Evolutionary conservation across 2,797 vertebrate species (phyloP).

Genomic region (Lerista edwardsae): DNA sequence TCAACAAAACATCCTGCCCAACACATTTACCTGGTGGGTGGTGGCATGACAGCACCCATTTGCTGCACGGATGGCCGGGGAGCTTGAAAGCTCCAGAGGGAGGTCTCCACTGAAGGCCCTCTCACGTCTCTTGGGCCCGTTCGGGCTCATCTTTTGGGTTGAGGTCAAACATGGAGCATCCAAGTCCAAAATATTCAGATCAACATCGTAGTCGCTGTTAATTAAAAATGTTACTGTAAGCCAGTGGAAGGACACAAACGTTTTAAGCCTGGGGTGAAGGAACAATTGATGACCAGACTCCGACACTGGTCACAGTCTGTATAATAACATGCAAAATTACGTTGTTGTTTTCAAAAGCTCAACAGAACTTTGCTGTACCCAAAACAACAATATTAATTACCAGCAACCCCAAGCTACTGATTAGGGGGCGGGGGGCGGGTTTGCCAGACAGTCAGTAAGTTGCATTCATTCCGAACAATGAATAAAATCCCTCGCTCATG

Average conservation of each 20-base stretch:
- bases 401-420: neutral
- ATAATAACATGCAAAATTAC: neutral
- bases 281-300: neutral
- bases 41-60: constrained; percentile 14
- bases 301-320: neutral
- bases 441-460: neutral
- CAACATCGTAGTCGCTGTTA: constrained; percentile 68
- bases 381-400: neutral
- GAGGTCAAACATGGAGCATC: constrained; percentile 58
- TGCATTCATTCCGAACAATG: neutral
- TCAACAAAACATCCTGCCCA: constrained; percentile 12
- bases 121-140: constrained; percentile 13
- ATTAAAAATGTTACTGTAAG: constrained; percentile 13
- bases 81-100: constrained; percentile 43
- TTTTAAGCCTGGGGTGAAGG: neutral
- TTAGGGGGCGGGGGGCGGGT: neutral
- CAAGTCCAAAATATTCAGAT: constrained; percentile 56
- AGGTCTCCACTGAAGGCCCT: constrained; percentile 30
- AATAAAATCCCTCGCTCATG: neutral
- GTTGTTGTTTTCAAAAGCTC: neutral
- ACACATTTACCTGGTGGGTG: constrained; percentile 62
- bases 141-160: constrained; percentile 42
- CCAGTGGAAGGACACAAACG: neutral
- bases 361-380: neutral
- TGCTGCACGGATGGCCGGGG: constrained; percentile 43